Percentiles rank a stretch among this genome's conserved stretches.
Conservation (phyloP, 2,797 vertebrate genomes). For the Pyrocephalus nanus region DNA sequence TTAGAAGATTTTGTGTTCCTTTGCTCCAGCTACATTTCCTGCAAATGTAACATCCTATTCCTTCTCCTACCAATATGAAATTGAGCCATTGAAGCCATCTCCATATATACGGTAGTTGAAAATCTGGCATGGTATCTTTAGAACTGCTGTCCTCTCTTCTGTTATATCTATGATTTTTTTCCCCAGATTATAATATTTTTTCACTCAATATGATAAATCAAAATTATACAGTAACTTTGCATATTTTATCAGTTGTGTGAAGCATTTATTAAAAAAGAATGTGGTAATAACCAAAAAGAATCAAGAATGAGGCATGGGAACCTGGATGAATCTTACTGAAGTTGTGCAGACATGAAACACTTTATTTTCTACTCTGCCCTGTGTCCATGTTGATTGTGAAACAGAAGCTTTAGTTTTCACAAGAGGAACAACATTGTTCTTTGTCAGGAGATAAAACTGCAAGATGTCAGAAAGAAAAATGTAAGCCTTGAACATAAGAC, state of each 20-base stretch:
- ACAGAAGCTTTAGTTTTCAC: neutral
- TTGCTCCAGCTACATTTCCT: neutral
- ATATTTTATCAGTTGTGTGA: neutral
- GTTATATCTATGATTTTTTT: neutral
- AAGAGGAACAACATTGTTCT: neutral
- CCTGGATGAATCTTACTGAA: neutral
- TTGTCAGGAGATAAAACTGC: neutral
- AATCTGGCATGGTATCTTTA: neutral
- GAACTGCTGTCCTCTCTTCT: neutral
- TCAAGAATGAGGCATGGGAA: neutral
- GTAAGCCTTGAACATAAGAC: neutral
- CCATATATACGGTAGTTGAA: neutral
- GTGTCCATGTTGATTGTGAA: neutral
- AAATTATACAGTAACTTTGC: neutral
- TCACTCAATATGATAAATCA: neutral
- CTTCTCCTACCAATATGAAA: neutral
- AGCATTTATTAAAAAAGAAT: neutral
- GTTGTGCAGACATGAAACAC: neutral
- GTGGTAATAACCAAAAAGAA: neutral
- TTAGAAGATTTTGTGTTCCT: neutral
- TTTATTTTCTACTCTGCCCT: neutral
- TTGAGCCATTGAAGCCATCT: neutral
- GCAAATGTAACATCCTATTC: neutral
- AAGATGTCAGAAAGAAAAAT: conserved; percentile 29
- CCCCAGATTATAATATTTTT: neutral